phyloP scores from a whole-genome alignment of 2,888 invertebrate genomes.

The Antheraea assamensis region DNA sequence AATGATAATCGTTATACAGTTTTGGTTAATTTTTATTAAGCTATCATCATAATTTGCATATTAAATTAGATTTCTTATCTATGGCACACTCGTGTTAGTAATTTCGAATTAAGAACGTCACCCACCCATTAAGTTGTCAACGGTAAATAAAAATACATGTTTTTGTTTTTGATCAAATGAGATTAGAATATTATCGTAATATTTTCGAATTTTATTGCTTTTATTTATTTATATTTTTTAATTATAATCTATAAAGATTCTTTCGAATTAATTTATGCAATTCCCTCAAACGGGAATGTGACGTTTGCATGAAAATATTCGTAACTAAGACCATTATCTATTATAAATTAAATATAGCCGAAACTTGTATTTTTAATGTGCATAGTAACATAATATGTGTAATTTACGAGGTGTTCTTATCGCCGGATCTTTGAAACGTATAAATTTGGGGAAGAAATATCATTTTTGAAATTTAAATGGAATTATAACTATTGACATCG shows the following conservation, averaged over 20 bases:
- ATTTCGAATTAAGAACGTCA: slow-evolving; percentile 43
- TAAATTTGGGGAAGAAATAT: neutral
- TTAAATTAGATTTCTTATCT: slow-evolving; percentile 52
- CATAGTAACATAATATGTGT: neutral
- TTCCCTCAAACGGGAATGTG: neutral
- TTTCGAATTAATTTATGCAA: neutral
- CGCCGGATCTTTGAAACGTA: neutral
- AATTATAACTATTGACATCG: neutral
- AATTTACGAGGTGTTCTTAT: neutral
- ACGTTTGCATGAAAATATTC: neutral
- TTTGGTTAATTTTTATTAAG: slow-evolving; percentile 60
- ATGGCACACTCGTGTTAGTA: slow-evolving; percentile 39
- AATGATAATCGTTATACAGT: slow-evolving; percentile 46
- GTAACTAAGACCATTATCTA: neutral
- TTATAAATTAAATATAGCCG: neutral
- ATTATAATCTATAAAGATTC: neutral
- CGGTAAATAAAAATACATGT: slow-evolving; percentile 44
- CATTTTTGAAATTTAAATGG: neutral
- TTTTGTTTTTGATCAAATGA: slow-evolving; percentile 20
- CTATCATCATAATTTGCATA: slow-evolving; percentile 58
- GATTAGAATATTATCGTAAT: slow-evolving; percentile 13
- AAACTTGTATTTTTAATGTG: neutral
- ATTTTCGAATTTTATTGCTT: neutral
- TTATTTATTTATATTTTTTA: too few species aligned
- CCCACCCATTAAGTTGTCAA: slow-evolving; percentile 53